A percentile compares a stretch with the other conserved stretches of the same genome.
Conservation (phyloP, 2,113 vertebrate genomes). For the Brachypodius melanocephalos region DNA sequence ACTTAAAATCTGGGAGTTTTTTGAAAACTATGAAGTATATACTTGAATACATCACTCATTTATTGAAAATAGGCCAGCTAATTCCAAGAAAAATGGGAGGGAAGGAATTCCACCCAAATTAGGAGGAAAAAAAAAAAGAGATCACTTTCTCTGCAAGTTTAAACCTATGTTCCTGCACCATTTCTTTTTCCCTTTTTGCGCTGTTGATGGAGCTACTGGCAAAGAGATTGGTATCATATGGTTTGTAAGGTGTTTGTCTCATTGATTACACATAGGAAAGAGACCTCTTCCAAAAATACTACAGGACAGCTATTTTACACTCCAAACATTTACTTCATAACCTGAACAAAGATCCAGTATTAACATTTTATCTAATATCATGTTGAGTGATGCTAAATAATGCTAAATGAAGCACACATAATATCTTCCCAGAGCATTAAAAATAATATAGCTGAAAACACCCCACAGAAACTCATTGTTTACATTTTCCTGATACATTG, state of each 20-base stretch:
- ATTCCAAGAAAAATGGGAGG: neutral
- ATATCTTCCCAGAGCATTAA: neutral
- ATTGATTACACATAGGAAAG: neutral
- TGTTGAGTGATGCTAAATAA: neutral
- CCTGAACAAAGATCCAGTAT: neutral
- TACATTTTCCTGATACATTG: neutral
- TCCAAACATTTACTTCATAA: neutral
- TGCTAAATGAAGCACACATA: neutral
- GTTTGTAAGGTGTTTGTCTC: neutral
- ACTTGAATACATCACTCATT: neutral
- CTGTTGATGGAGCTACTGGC: neutral
- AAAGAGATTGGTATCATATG: neutral
- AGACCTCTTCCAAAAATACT: neutral
- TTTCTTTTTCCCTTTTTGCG: neutral
- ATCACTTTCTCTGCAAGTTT: neutral
- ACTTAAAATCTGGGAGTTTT: fast-evolving
- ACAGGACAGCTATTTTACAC: neutral
- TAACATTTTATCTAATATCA: neutral
- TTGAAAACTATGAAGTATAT: neutral
- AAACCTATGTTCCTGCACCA: neutral
- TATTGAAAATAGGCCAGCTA: neutral
- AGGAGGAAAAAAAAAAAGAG: neutral
- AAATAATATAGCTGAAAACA: neutral
- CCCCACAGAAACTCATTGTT: neutral
- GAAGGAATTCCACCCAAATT: neutral